phyloP scores from a whole-genome alignment of 2,888 invertebrate genomes.

The Brachyptera putata region DNA sequence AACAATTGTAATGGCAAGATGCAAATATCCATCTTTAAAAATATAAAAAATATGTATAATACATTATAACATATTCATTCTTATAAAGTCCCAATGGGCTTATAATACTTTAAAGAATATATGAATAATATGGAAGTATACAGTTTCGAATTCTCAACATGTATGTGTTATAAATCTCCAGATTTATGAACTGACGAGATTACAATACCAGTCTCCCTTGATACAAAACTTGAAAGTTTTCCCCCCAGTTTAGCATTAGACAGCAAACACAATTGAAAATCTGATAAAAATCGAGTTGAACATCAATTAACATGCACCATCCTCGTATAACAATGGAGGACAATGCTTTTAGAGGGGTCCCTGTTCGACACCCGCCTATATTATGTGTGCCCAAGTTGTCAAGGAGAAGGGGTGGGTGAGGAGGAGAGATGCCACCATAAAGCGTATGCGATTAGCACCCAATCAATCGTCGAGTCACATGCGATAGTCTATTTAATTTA shows the following conservation, averaged over 20 bases:
- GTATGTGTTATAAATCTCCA: too few relatives aligned
- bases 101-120: too few relatives aligned
- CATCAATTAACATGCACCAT: background rate
- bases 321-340: background rate
- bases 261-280: conserved; percentile 2
- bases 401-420: background rate
- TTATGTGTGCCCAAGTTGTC: too few relatives aligned
- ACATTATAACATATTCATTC: background rate
- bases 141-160: too few relatives aligned
- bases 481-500: too few relatives aligned
- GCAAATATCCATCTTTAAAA: conserved; percentile 6
- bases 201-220: too few relatives aligned
- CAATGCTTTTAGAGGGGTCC: background rate
- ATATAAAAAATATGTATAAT: background rate
- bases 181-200: background rate
- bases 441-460: background rate
- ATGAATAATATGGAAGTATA: too few relatives aligned
- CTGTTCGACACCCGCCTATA: too few relatives aligned
- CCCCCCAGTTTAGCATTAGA: too few relatives aligned
- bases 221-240: too few relatives aligned
- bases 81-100: background rate
- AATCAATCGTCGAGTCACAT: background rate
- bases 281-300: conserved; percentile 7
- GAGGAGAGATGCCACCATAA: background rate
- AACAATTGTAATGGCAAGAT: conserved; percentile 1